Evolutionary conservation across 2,888 invertebrate genomes (phyloP).

Genomic region (Scaptomyza polygonia): DNA sequence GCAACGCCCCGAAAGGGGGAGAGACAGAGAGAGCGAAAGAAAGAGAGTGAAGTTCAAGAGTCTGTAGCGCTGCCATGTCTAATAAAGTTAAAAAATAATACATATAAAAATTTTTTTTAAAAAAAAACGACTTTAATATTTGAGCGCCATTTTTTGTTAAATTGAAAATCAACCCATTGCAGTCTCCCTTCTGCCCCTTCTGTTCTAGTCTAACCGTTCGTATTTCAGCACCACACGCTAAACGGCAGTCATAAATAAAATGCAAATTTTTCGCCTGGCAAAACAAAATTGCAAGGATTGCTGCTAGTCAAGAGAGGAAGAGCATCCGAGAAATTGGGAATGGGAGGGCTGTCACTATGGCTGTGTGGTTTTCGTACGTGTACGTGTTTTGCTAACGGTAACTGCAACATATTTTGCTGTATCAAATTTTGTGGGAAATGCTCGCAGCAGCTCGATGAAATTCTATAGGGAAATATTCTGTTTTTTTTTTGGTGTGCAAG

Average conservation of each 20-base stretch:
- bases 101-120: no score
- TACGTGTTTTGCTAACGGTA: constrained; percentile 66
- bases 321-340: neutral
- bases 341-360: constrained; percentile 31
- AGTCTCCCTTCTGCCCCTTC: neutral
- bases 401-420: constrained; percentile 66
- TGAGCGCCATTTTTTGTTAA: constrained; percentile 70
- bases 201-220: neutral
- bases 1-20: constrained; percentile 14
- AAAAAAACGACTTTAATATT: constrained; percentile 24
- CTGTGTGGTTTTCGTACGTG: constrained; percentile 44
- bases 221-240: constrained; percentile 48
- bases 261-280: constrained; percentile 52
- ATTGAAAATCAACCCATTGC: constrained; percentile 63
- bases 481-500: constrained; percentile 29
- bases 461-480: constrained; percentile 72
- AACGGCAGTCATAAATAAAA: constrained; percentile 75
- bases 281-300: constrained; percentile 68
- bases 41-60: constrained; percentile 47
- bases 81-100: no score
- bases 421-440: constrained; percentile 73
- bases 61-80: constrained; percentile 44
- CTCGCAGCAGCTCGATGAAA: constrained; percentile 65
- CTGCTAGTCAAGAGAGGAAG: constrained; percentile 20
- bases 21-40: neutral